phyloP scores from a whole-genome alignment of 1,140 invertebrate species.

The Monomorium pharaonis region DNA sequence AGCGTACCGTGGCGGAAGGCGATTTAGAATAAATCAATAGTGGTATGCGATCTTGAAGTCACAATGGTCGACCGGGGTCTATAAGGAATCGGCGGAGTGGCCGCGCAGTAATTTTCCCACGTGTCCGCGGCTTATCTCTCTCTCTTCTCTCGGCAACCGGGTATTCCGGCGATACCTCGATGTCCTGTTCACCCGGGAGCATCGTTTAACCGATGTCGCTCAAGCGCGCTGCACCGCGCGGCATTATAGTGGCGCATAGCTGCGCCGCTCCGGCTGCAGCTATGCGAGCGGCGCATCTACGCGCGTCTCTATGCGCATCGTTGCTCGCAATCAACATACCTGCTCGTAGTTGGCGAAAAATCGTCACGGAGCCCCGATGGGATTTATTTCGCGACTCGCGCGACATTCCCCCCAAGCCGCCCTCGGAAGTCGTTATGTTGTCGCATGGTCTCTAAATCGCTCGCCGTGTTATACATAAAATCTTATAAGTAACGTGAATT shows the following conservation, averaged over 20 bases:
- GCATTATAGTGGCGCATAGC: slow-evolving; percentile 65
- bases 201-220: slow-evolving; percentile 74
- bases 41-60: slow-evolving; percentile 71
- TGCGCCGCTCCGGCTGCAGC: slow-evolving; percentile 45
- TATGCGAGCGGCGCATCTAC: slow-evolving; percentile 64
- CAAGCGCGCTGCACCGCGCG: slow-evolving; percentile 53
- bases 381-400: slow-evolving; percentile 69
- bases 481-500: not conserved
- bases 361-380: slow-evolving; percentile 56
- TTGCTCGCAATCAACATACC: slow-evolving; percentile 76
- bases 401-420: slow-evolving; percentile 46
- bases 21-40: slow-evolving; percentile 71
- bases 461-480: not conserved
- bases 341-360: slow-evolving; percentile 64
- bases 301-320: slow-evolving; percentile 65
- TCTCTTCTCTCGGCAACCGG: slow-evolving; percentile 21
- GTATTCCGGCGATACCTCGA: slow-evolving; percentile 42
- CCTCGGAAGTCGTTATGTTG: not conserved
- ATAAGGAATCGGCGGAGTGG: slow-evolving; percentile 61
- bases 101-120: slow-evolving; percentile 71
- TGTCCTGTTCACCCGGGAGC: slow-evolving; percentile 58
- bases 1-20: slow-evolving; percentile 35
- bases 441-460: not conserved
- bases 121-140: slow-evolving; percentile 68
- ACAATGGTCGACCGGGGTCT: slow-evolving; percentile 64